Conservation (phyloP, 1,140 invertebrate species). For the Camponotus pennsylvanicus region DNA sequence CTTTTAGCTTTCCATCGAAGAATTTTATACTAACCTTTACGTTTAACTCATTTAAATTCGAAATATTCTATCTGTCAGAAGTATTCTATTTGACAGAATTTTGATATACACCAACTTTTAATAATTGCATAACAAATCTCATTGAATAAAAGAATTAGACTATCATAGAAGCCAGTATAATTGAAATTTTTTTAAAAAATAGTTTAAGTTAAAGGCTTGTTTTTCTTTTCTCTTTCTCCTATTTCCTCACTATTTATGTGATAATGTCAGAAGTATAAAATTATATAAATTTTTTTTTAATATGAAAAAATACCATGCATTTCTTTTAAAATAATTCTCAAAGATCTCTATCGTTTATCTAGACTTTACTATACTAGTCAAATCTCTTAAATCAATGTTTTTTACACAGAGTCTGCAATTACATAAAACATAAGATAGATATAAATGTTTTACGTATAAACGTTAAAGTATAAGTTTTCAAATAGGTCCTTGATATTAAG, state of each 20-base stretch:
- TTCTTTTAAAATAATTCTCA: not conserved
- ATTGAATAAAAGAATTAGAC: constrained; percentile 12
- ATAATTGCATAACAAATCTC: not conserved
- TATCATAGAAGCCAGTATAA: not conserved
- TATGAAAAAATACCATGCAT: not conserved
- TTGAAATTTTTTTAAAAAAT: constrained; percentile 4
- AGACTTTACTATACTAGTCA: not conserved
- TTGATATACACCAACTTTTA: constrained; percentile 38
- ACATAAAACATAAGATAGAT: constrained; percentile 51
- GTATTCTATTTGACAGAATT: constrained; percentile 1
- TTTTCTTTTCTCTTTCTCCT: too few species aligned
- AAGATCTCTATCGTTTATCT: not conserved
- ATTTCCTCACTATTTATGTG: too few species aligned
- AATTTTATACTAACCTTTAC: constrained; percentile 23
- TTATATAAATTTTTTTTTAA: too few species aligned
- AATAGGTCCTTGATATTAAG: constrained; percentile 63
- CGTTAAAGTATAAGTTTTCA: constrained; percentile 45
- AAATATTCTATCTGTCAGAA: constrained; percentile 16
- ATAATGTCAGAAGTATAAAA: too few species aligned
- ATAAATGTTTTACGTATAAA: constrained; percentile 23
- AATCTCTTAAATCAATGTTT: constrained; percentile 18
- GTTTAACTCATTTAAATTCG: constrained; percentile 25
- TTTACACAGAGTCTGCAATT: constrained; percentile 1
- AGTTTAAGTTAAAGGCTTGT: too few species aligned
- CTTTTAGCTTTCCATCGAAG: constrained; percentile 2